Evolutionary conservation across 1,140 invertebrate species (phyloP), one percentile per base, ranked within the genome.

Genomic region (Drosophila yakuba): DNA sequence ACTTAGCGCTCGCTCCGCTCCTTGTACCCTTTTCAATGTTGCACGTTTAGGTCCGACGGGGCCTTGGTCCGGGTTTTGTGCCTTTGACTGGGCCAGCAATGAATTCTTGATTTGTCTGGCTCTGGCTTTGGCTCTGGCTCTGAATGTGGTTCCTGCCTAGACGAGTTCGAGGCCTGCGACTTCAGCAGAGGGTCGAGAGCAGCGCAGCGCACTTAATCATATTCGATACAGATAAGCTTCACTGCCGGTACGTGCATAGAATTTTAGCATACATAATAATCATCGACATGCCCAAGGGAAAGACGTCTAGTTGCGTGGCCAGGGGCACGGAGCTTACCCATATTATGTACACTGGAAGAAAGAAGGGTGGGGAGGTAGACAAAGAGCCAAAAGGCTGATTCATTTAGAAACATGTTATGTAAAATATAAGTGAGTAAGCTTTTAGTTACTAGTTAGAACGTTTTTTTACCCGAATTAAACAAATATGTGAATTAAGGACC

Each of bases 201-300:
- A 32, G 28, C 28, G 84, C 80, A 78, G 84, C 77, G 84, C 84
- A 88, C 84, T 88, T 89, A 89, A 89, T 89, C 84, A 89, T 89
- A 89, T 89, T 89, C 84, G 84, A 89, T 89, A 89, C 84, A 89
- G 84, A 89, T 89, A 89, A 89, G 84, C 84, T 89, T 89, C 84
- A 89, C 61, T 84, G 84, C 84, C 77, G 64, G 73, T 74, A 89
- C 84, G 84, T 89, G 84, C 84, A 89, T 89, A 84, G 84, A 89
- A 88, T 88, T 89, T 89, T 74, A 83, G 80, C 84, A 89, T 89
- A 89, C 79, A 88, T 88, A 88, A 88, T 88, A 88, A 88, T 88
- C 83, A 88, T 83, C 76, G 76, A 74, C 78, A 78, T 67, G 60
- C 80, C 44, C 64, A 64, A 48, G 64, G 35, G 44, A 36, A 17